Percentiles rank a stretch among this genome's conserved stretches.
These are phyloP conservation scores for Mystacides longicornis DNA, from an alignment of 2,888 invertebrate species.

Conservation along the genomic window DNA sequence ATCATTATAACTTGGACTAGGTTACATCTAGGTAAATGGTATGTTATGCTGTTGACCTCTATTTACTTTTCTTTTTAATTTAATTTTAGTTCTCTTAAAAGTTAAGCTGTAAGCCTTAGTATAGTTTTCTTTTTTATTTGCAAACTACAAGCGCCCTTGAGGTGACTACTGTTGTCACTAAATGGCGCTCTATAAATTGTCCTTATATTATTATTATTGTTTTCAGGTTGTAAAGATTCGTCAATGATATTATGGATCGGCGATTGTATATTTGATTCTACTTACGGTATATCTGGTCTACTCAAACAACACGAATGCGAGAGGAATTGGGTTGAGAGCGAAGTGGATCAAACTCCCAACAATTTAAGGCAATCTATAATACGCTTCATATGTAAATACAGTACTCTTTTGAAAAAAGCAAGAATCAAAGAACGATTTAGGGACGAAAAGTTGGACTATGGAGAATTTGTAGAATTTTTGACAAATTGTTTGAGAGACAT, in stretches of 20 bases:
- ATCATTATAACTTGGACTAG: too few relatives aligned
- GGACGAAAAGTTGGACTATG: slow-evolving; percentile 4
- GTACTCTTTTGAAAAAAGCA: slow-evolving; percentile 4
- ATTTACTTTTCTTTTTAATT: too few relatives aligned
- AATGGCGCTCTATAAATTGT: too few relatives aligned
- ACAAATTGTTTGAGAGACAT: slow-evolving; percentile 38
- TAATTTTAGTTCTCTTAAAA: too few relatives aligned
- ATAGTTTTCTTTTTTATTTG: too few relatives aligned
- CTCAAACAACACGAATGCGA: slow-evolving; percentile 16
- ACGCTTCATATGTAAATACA: slow-evolving; percentile 15
- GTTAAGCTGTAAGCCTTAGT: too few relatives aligned
- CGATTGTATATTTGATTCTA: slow-evolving; percentile 16
- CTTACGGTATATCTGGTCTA: slow-evolving; percentile 16
- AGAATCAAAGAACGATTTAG: not conserved
- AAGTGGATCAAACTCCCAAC: slow-evolving; percentile 11
- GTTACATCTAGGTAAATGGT: too few relatives aligned
- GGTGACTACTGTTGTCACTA: too few relatives aligned
- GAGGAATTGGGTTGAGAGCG: slow-evolving; percentile 14
- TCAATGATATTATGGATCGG: slow-evolving; percentile 15
- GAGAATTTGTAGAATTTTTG: slow-evolving; percentile 8
- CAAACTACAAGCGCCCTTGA: too few relatives aligned
- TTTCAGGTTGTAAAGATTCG: slow-evolving; percentile 11
- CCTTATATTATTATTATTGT: too few relatives aligned
- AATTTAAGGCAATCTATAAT: slow-evolving; percentile 13
- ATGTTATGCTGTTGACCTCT: too few relatives aligned